Conservation (phyloP, 2,888 invertebrate genomes). For the Conchocele bisecta region DNA sequence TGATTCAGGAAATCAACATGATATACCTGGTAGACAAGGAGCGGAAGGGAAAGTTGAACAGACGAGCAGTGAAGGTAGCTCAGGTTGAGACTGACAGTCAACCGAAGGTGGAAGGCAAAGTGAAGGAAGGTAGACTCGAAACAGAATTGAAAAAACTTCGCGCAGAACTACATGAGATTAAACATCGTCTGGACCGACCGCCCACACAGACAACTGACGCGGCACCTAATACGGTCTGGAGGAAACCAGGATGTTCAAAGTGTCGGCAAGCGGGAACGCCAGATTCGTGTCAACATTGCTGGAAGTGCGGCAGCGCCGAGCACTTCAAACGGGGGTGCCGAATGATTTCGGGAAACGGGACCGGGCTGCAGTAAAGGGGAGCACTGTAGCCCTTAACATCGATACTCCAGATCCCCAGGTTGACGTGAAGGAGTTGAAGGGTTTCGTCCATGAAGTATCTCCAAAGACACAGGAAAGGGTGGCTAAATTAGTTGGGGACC, state of each 20-base stretch:
- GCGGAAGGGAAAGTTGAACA: conserved; percentile 5
- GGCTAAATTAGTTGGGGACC: conserved; percentile 10
- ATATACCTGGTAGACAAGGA: conserved; percentile 9
- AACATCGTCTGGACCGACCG: too few species aligned
- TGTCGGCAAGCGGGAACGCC: background rate
- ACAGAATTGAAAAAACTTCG: too few species aligned
- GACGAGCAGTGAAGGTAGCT: too few species aligned
- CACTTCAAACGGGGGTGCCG: conserved; percentile 15
- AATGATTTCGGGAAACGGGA: conserved; percentile 19
- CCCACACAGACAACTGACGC: background rate
- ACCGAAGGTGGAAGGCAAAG: too few species aligned
- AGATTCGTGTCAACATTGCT: conserved; percentile 17
- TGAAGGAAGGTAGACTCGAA: too few species aligned
- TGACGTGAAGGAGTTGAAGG: background rate
- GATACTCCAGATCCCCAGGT: background rate
- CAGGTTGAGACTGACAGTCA: too few species aligned
- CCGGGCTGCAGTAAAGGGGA: conserved; percentile 12
- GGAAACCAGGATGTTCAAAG: background rate
- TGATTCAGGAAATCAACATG: conserved; percentile 1
- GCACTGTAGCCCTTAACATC: conserved; percentile 9
- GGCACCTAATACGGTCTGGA: background rate
- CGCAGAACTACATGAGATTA: too few species aligned
- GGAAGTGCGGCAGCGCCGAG: conserved; percentile 14
- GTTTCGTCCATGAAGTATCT: background rate
- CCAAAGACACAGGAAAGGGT: background rate